Evolutionary conservation across 2,888 invertebrate genomes (phyloP), one percentile per base, ranked within the genome.

Genomic region (Calameuta pallipes): DNA sequence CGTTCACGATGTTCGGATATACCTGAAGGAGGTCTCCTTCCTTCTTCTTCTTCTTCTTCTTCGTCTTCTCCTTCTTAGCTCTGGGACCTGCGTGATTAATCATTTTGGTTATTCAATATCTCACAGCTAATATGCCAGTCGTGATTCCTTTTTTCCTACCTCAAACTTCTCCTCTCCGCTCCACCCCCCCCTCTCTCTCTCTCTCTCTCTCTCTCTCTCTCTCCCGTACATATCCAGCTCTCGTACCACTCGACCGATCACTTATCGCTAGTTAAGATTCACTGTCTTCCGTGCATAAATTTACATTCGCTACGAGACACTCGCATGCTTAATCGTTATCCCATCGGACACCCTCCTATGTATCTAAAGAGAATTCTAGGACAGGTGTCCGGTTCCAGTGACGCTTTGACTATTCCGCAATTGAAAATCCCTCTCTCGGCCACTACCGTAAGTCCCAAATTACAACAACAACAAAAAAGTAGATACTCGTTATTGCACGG

Each of bases 71-170:
- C 71, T 71, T 71, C 71, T 13, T 71, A 9, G 71, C 34, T 71
- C 71, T 34, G 71, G 34, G 71, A 71, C 71, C 37, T 56, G 56
- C 78, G 74, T 75, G 78, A 80, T 80, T 80, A 80, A 80, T 80
- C 80, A 80, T 76, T 78, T 78, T 31, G 73, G 75, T 78, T 80
- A 80, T 76, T 80, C 80, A 80, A 80, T 80, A 80, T 80, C 76
- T 80, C 78, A 80, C 68, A 74, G 78, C 78, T 80, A 80, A 80
- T 80, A 77, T 80, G 78, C 78, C 80, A 75, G 78, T 41, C 75
- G 76, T 74, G 80, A 78, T 80, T 78, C 71, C 75, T 71, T 71
- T 71, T 71, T 31, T 34, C 71, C 56, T 56, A 56, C 56, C 56
- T 75, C 71, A 37, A 33, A 31, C 68, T 77, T 75, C 75, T 75